These are phyloP conservation scores for Leucophenga montana DNA, from an alignment of 2,888 invertebrate species.

Conservation along the genomic window DNA sequence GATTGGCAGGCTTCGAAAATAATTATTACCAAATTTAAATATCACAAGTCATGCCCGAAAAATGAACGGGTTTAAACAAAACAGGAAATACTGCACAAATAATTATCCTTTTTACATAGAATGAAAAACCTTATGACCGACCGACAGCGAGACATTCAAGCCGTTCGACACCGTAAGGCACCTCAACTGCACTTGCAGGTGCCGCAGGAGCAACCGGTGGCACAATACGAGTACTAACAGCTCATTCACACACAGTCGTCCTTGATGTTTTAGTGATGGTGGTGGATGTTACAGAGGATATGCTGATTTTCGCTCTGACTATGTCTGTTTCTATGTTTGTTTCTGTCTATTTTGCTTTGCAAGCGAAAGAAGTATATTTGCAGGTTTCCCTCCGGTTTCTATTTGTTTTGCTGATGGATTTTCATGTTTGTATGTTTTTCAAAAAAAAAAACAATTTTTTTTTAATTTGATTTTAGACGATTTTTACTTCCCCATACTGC, in stretches of 20 bases:
- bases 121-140: no score
- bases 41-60: slow-evolving; percentile 10
- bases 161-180: neutral
- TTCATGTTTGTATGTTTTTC: slow-evolving; percentile 18
- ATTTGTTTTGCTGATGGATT: slow-evolving; percentile 31
- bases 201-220: slow-evolving; percentile 22
- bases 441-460: neutral
- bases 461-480: slow-evolving; percentile 31
- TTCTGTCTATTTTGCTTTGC: slow-evolving; percentile 8
- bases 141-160: neutral
- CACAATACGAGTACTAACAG: neutral
- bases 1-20: slow-evolving; percentile 9
- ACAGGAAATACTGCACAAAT: no score
- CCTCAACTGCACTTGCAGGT: slow-evolving; percentile 4
- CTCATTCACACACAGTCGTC: neutral
- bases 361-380: slow-evolving; percentile 15
- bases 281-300: slow-evolving; percentile 9
- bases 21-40: slow-evolving; percentile 30
- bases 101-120: no score
- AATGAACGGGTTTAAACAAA: neutral
- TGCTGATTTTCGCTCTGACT: slow-evolving; percentile 15
- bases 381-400: slow-evolving; percentile 10
- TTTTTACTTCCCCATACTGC: slow-evolving; percentile 1
- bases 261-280: neutral
- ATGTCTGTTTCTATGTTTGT: neutral